phyloP scores from a whole-genome alignment of 2,113 vertebrate genomes.

The Probosciger aterrimus region DNA sequence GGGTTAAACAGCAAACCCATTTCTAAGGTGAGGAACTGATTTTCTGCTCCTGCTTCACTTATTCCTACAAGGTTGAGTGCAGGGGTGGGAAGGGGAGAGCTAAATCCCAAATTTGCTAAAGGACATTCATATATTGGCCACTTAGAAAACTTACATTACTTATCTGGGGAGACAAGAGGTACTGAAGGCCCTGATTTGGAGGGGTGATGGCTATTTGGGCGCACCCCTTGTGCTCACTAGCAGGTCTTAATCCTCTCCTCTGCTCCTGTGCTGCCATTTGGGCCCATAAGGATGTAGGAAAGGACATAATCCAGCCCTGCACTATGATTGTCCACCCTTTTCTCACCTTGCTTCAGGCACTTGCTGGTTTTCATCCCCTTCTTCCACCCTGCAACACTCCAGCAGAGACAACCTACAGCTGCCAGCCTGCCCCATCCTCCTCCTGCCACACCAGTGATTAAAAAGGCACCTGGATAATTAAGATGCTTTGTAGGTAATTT shows the following conservation, averaged over 20 bases:
- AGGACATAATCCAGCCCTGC: neutral
- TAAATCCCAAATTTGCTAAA: neutral
- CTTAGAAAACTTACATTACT: rapidly evolving
- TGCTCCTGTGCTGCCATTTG: neutral
- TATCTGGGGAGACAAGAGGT: neutral
- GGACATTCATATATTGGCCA: neutral
- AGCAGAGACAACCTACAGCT: neutral
- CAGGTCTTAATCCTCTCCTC: neutral
- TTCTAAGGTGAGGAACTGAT: neutral
- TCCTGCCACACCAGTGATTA: neutral
- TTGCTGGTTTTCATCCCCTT: neutral
- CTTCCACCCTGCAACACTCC: neutral
- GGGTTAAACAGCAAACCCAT: neutral
- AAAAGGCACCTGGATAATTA: slow-evolving; percentile 50
- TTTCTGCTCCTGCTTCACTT: neutral
- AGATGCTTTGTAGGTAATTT: slow-evolving; percentile 46
- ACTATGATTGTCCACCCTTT: neutral
- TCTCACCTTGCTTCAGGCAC: neutral
- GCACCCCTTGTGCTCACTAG: neutral
- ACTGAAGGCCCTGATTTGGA: neutral
- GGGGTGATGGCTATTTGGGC: neutral
- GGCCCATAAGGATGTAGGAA: rapidly evolving
- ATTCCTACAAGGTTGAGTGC: neutral
- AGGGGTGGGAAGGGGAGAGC: neutral
- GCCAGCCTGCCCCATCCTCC: neutral